Conservation (phyloP, 1,140 invertebrate species). For the Littorina saxatilis region DNA sequence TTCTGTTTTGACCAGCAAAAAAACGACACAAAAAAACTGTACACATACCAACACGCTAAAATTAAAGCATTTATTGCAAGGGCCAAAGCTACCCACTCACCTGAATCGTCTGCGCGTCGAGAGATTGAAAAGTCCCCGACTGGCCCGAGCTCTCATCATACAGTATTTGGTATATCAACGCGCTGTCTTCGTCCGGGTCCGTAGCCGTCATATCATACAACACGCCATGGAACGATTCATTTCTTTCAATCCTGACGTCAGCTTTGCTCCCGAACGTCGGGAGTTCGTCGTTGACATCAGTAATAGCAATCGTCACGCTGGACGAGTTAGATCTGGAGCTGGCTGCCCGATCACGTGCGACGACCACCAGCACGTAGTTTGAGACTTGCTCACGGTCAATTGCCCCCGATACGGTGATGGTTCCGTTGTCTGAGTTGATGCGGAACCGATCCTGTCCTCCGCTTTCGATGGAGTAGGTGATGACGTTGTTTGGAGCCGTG, state of each 20-base stretch:
- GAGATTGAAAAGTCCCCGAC: neutral
- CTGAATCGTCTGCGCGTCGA: too few relatives aligned
- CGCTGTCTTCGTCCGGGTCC: slow-evolving; percentile 12
- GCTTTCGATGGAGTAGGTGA: slow-evolving; percentile 38
- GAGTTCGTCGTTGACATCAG: slow-evolving; percentile 26
- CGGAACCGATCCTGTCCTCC: slow-evolving; percentile 36
- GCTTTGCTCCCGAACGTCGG: neutral
- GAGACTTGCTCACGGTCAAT: slow-evolving; percentile 28
- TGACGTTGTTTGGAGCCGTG: slow-evolving; percentile 37
- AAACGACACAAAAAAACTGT: too few relatives aligned
- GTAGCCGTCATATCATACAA: slow-evolving; percentile 29
- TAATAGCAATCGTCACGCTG: neutral
- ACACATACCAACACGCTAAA: too few relatives aligned
- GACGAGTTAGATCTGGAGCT: neutral
- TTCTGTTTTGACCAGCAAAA: too few relatives aligned
- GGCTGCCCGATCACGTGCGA: slow-evolving; percentile 24
- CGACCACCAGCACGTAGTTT: slow-evolving; percentile 24
- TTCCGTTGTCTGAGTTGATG: slow-evolving; percentile 28
- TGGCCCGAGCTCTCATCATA: neutral
- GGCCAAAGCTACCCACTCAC: too few relatives aligned
- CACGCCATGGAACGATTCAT: neutral
- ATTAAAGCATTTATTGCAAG: too few relatives aligned
- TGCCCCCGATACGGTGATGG: slow-evolving; percentile 17
- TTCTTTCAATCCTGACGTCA: neutral
- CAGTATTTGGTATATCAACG: slow-evolving; percentile 3